Evolutionary conservation across 2,797 vertebrate genomes (phyloP).

Genomic region (Furcifer pardalis): DNA sequence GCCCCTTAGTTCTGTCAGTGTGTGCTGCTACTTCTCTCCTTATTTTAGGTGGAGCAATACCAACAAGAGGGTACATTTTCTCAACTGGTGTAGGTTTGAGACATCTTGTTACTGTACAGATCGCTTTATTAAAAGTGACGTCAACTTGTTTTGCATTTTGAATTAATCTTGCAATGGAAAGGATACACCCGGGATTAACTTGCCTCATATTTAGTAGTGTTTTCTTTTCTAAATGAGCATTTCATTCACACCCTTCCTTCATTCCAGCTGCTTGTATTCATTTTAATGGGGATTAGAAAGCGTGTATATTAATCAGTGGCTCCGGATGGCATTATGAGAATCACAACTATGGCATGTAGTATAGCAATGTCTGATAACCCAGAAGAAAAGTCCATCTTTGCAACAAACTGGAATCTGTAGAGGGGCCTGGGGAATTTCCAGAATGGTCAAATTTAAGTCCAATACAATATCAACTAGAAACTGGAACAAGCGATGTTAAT

Average conservation of each 20-base stretch:
- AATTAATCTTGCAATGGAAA: neutral
- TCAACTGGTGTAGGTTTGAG: too few species aligned
- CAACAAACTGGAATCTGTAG: neutral
- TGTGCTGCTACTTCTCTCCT: too few species aligned
- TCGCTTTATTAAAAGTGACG: neutral
- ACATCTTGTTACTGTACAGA: too few species aligned
- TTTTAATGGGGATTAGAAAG: conserved; percentile 11
- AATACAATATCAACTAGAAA: neutral
- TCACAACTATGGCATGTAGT: neutral
- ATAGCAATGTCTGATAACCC: neutral
- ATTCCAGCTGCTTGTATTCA: neutral
- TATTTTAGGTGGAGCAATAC: too few species aligned
- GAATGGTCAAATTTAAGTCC: neutral
- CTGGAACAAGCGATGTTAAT: neutral
- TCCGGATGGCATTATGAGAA: conserved; percentile 12
- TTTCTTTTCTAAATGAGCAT: conserved; percentile 11
- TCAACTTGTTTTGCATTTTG: neutral
- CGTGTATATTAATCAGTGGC: neutral
- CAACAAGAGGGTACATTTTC: too few species aligned
- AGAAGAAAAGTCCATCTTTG: neutral
- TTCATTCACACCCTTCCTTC: conserved; percentile 17
- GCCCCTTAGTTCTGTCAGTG: too few species aligned
- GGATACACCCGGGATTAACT: fast-evolving
- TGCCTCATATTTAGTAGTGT: neutral
- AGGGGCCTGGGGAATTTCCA: neutral